Percentiles rank a stretch among this genome's conserved stretches.
Evolutionary conservation across 2,797 vertebrate species (phyloP).

Genomic region (Potorous gilbertii): DNA sequence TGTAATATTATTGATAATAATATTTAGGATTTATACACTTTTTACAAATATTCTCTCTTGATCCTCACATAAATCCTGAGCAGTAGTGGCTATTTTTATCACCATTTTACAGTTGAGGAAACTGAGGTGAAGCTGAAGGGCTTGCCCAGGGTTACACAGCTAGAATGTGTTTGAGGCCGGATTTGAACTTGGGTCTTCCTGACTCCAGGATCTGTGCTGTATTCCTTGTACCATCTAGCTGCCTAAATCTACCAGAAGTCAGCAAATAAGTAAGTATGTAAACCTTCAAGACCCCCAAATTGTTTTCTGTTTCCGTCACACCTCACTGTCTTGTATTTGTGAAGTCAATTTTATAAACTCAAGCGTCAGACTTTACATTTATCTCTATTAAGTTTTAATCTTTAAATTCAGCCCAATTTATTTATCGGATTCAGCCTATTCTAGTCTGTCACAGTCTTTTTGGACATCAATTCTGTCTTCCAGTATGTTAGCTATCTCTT

Average conservation of each 20-base stretch:
- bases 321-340: neutral
- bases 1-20: neutral
- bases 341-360: neutral
- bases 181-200: neutral
- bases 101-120: neutral
- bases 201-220: neutral
- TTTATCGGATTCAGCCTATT: neutral
- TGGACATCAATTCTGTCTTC: neutral
- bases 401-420: neutral
- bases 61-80: neutral
- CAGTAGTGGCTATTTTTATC: neutral
- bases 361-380: neutral
- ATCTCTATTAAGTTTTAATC: neutral
- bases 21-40: neutral
- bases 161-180: neutral
- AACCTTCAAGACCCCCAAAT: neutral
- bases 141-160: neutral
- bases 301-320: neutral
- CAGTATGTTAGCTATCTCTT: neutral
- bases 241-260: neutral
- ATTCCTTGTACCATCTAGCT: neutral
- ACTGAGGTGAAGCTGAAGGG: neutral
- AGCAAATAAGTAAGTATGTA: too few relatives aligned
- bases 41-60: neutral
- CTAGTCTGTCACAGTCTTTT: neutral